Evolutionary conservation across 2,888 invertebrate species (phyloP).

Genomic region (Drosophila subsilvestris): DNA sequence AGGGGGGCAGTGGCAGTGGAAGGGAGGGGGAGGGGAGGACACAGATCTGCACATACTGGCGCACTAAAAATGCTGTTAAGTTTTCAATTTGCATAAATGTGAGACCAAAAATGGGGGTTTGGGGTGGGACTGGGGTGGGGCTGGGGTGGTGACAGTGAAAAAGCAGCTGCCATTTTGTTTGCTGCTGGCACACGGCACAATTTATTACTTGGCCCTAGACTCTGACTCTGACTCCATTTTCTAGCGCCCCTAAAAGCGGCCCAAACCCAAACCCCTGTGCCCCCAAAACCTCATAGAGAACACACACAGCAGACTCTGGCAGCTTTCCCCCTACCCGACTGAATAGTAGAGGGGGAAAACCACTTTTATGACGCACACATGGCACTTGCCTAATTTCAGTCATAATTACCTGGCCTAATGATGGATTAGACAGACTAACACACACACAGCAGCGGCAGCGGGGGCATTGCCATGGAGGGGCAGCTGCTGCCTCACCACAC

Average conservation of each 20-base stretch:
- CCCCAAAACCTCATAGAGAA: neutral
- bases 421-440: constrained; percentile 38
- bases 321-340: constrained; percentile 12
- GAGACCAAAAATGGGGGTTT: neutral
- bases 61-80: constrained; percentile 56
- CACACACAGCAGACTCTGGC: constrained; percentile 4
- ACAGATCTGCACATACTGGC: constrained; percentile 12
- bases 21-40: no score
- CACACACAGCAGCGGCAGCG: neutral
- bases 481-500: neutral
- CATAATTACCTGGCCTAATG: constrained; percentile 57
- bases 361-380: constrained; percentile 34
- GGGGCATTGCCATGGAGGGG: neutral
- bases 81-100: constrained; percentile 56
- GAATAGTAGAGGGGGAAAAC: neutral
- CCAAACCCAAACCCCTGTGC: no score
- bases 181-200: constrained; percentile 41
- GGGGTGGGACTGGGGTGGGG: no score
- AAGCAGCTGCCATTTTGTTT: constrained; percentile 47
- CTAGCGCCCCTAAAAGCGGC: no score
- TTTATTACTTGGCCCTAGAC: constrained; percentile 28
- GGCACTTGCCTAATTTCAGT: constrained; percentile 45
- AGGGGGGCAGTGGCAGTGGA: no score
- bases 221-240: neutral
- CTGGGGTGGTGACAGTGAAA: constrained; percentile 7